phyloP scores from a whole-genome alignment of 2,888 invertebrate species.

The Ophonus ardosiacus region DNA sequence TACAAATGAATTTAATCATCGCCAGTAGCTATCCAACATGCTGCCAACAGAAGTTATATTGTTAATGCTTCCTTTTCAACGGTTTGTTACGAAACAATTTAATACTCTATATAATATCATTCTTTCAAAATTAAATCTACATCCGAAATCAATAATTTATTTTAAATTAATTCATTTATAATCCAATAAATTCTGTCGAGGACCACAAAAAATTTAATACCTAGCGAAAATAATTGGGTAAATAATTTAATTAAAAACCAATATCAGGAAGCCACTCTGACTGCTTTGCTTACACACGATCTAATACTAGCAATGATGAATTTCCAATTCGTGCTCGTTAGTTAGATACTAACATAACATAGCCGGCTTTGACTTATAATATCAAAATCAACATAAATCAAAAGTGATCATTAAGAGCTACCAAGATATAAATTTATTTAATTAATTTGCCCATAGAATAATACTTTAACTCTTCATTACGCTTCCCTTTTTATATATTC shows the following conservation, averaged over 20 bases:
- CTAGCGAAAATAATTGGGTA: conserved; percentile 40
- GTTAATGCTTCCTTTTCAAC: not conserved
- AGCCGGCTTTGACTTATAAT: not conserved
- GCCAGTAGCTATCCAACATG: conserved; percentile 1
- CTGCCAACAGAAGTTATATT: not conserved
- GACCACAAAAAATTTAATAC: conserved; percentile 15
- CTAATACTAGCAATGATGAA: conserved; percentile 45
- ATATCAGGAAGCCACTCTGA: not conserved
- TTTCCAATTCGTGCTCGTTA: conserved; percentile 40
- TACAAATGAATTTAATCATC: conserved; percentile 22
- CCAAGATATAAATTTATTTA: conserved; percentile 46
- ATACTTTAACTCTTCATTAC: no score
- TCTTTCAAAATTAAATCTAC: conserved; percentile 21
- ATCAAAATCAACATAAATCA: conserved; percentile 58
- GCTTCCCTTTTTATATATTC: no score
- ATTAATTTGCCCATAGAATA: not conserved
- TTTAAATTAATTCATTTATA: conserved; percentile 38
- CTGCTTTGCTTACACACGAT: conserved; percentile 11
- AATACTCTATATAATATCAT: not conserved
- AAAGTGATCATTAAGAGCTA: conserved; percentile 48
- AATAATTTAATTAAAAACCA: conserved; percentile 46
- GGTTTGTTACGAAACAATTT: conserved; percentile 10
- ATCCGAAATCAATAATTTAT: conserved; percentile 33
- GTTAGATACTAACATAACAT: conserved; percentile 24
- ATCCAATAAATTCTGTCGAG: conserved; percentile 26